Percentiles rank a stretch among this genome's conserved stretches.
Evolutionary conservation across 1,140 invertebrate species (phyloP).

Genomic region (Rhyacophila brunnea): DNA sequence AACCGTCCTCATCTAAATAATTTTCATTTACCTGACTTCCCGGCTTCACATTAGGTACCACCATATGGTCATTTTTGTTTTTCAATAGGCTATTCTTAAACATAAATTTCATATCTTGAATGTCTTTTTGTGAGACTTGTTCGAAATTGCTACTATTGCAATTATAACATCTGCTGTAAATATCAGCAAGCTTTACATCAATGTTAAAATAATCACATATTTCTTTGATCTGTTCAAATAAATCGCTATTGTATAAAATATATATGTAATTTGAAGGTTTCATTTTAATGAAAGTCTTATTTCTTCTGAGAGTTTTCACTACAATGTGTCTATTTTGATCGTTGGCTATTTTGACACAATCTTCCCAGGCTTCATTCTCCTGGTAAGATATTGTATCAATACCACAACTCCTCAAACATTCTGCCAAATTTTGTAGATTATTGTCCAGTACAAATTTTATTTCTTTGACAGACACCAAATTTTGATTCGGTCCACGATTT

Average conservation of each 20-base stretch:
- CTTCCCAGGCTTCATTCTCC: slow-evolving; percentile 51
- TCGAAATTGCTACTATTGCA: slow-evolving; percentile 18
- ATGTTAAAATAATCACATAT: slow-evolving; percentile 64
- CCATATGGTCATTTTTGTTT: slow-evolving; percentile 49
- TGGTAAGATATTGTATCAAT: slow-evolving; percentile 59
- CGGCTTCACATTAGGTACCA: not conserved
- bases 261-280: slow-evolving; percentile 54
- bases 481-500: slow-evolving; percentile 8
- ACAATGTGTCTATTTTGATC: slow-evolving; percentile 58
- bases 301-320: slow-evolving; percentile 37
- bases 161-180: slow-evolving; percentile 67
- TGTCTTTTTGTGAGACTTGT: not conserved
- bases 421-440: slow-evolving; percentile 56
- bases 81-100: slow-evolving; percentile 51
- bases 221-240: slow-evolving; percentile 58
- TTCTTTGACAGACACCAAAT: slow-evolving; percentile 29
- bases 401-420: slow-evolving; percentile 62
- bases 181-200: slow-evolving; percentile 55
- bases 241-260: slow-evolving; percentile 45
- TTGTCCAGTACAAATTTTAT: slow-evolving; percentile 56
- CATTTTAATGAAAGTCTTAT: slow-evolving; percentile 46
- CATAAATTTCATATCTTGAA: slow-evolving; percentile 41
- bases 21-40: slow-evolving; percentile 13
- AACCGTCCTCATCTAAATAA: slow-evolving; percentile 8
- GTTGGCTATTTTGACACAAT: slow-evolving; percentile 51